Evolutionary conservation across 2,113 vertebrate genomes (phyloP).

Genomic region (Nicator chloris): DNA sequence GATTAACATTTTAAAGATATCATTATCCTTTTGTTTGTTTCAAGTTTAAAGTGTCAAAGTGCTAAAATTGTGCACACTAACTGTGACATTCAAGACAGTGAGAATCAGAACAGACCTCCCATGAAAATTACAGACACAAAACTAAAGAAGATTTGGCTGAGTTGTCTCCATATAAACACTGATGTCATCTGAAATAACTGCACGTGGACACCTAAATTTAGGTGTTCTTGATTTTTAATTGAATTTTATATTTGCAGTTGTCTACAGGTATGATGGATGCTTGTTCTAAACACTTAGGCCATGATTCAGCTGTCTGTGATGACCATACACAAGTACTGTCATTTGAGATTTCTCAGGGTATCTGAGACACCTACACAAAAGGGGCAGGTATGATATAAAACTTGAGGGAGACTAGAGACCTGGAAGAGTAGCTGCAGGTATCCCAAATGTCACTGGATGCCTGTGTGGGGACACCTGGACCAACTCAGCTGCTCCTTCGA

Average conservation of each 20-base stretch:
- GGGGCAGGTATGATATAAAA: not conserved
- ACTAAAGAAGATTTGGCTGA: accelerated
- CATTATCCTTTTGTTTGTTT: not conserved
- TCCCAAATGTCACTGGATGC: not conserved
- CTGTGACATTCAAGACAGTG: not conserved
- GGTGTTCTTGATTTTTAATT: not conserved
- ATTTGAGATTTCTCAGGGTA: not conserved
- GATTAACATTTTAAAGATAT: not conserved
- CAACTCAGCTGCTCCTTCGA: not conserved
- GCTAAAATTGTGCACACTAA: not conserved
- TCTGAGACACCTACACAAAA: not conserved
- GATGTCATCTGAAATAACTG: not conserved
- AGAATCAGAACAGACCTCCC: not conserved
- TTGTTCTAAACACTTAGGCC: not conserved
- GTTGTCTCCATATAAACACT: accelerated
- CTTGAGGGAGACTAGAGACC: not conserved
- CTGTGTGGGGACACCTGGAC: not conserved
- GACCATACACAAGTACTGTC: not conserved
- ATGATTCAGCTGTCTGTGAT: not conserved
- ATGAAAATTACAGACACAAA: not conserved
- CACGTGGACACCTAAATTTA: not conserved
- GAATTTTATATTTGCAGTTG: not conserved
- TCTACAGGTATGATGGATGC: not conserved
- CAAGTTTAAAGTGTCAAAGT: not conserved
- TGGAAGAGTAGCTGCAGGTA: not conserved